Percentiles rank a stretch among this genome's conserved stretches.
Conservation (phyloP, 1,140 invertebrate species). For the Drosophila paulistorum region DNA sequence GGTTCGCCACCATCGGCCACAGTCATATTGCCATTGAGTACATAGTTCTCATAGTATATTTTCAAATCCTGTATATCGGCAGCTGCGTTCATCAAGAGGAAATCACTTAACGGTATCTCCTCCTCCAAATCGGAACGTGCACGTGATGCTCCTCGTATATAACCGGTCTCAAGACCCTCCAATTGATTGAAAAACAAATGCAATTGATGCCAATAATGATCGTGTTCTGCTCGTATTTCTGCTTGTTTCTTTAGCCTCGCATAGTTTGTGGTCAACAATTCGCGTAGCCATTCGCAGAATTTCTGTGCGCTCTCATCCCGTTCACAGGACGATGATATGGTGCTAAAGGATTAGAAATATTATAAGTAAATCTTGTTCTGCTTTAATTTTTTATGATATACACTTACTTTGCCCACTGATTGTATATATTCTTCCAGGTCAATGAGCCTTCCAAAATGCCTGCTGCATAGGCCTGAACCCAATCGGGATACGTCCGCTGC, state of each 20-base stretch:
- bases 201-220: constrained; percentile 87
- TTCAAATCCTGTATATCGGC: constrained; percentile 89
- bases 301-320: constrained; percentile 84
- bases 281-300: constrained; percentile 78
- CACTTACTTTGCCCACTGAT: constrained; percentile 87
- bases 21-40: constrained; percentile 53
- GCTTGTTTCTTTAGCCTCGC: constrained; percentile 87
- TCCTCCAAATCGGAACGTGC: constrained; percentile 85
- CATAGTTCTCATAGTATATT: constrained; percentile 81
- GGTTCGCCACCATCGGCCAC: constrained; percentile 28
- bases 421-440: constrained; percentile 91
- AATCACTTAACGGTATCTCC: constrained; percentile 86
- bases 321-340: constrained; percentile 88
- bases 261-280: constrained; percentile 85
- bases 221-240: constrained; percentile 86
- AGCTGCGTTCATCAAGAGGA: constrained; percentile 89
- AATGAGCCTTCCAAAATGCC: constrained; percentile 93
- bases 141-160: constrained; percentile 86
- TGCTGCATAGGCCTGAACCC: constrained; percentile 93
- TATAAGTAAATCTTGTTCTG: background rate
- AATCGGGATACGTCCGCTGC: constrained; percentile 87
- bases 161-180: constrained; percentile 88
- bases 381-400: background rate
- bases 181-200: constrained; percentile 88
- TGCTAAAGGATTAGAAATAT: constrained; percentile 71